phyloP scores from a whole-genome alignment of 2,113 vertebrate genomes.

The Pagrus major region DNA sequence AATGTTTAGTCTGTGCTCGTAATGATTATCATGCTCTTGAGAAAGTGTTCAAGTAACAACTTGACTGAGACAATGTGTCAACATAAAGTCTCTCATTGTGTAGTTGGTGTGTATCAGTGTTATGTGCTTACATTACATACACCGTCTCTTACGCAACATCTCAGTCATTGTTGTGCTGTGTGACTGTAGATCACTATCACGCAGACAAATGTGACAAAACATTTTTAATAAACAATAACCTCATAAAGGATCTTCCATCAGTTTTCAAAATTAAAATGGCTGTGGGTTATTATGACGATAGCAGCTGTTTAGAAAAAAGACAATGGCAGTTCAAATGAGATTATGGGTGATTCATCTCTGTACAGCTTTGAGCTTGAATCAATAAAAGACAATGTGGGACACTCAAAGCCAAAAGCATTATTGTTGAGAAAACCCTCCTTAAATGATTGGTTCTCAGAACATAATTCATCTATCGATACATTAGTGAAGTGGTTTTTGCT shows the following conservation, averaged over 20 bases:
- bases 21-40: neutral
- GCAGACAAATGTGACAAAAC: neutral
- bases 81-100: neutral
- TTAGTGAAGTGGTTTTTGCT: neutral
- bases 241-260: neutral
- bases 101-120: neutral
- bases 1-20: neutral
- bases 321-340: neutral
- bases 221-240: neutral
- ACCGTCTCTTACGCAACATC: neutral
- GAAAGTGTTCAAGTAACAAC: neutral
- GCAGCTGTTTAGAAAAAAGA: neutral
- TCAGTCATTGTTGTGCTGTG: neutral
- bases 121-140: neutral
- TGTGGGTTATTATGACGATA: neutral
- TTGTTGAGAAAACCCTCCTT: neutral
- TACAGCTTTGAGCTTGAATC: neutral
- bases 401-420: neutral
- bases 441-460: conserved; percentile 8
- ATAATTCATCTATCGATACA: neutral
- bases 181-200: neutral
- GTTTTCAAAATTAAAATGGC: neutral
- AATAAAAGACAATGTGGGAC: neutral
- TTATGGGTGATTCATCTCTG: neutral
- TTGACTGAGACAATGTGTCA: neutral